Base-by-base conservation (phyloP, 2,113 vertebrate species). In the Rhegmatorhina hoffmannsi region DNA sequence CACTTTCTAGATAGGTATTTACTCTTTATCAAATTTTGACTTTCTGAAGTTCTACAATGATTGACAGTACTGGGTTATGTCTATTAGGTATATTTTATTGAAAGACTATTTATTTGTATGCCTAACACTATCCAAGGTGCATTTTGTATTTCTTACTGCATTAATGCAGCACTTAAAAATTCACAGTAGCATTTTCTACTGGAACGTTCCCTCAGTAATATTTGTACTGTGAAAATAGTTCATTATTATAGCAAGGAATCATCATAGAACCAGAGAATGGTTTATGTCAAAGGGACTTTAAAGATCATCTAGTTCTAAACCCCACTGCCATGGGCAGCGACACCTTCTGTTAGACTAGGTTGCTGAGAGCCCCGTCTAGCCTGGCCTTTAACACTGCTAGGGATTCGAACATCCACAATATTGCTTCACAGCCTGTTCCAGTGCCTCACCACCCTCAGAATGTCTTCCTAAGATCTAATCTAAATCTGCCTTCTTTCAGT, bases 261-360 rank as follows among this genome's bases (percentile, higher is more conserved):
- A 68, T 49, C 53, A 44, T 12, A 75, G 47, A 44, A 62, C 49
- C 12, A 20, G 55, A 20, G 18, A 75, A 91, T 33, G 11, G 23
- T 56, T 50, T 75, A 25, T 9, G 3, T 43, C 47, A 33, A 69
- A n/a, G 8, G 13, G 16, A 69, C 19, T 24, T 28, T 10, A 49
- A 49, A 12, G 7, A 18, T 12, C 1, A 1, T 24, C 40, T 36
- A 20, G 18, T 36, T 86, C 60, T 26, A 47, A 16, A 3, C 0
- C 5, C 33, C 16, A 10, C 36, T 40, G 7, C 13, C 13, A 52
- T 3, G 3, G 13, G 9, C 17, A 53, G 26, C 29, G 25, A 47
- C 29, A 60, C 7, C 5, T 21, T 75, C 3, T 26, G 36, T 40
- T 55, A 47, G 15, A 49, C 13, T 7, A 49, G 15, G 15, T 10